phyloP scores from a whole-genome alignment of 92 coral and sea anemone species.

The Montipora capitata region DNA sequence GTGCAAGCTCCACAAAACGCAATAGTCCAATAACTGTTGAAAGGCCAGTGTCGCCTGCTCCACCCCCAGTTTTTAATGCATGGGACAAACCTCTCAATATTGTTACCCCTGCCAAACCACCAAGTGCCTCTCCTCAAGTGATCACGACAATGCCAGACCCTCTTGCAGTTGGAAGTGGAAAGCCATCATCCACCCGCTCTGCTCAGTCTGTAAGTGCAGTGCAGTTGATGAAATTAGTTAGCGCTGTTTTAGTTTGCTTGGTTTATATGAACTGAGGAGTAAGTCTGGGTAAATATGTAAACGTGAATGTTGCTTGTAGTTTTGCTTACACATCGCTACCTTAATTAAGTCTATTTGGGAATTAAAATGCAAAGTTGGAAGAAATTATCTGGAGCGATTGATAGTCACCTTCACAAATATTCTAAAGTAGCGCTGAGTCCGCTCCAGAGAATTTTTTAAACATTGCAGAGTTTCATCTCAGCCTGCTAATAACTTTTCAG shows the following conservation, averaged over 20 bases:
- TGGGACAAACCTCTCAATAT: slow-evolving; percentile 95
- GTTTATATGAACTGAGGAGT: too few relatives aligned
- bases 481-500: too few relatives aligned
- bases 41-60: slow-evolving; percentile 88
- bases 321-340: too few relatives aligned
- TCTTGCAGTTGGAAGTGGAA: slow-evolving; percentile 99
- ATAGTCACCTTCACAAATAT: too few relatives aligned
- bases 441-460: too few relatives aligned
- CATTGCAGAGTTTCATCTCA: too few relatives aligned
- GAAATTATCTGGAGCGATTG: too few relatives aligned
- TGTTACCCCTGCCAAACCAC: slow-evolving; percentile 95
- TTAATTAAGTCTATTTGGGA: too few relatives aligned
- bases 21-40: slow-evolving; percentile 93
- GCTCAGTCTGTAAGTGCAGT: slow-evolving; percentile 62
- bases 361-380: too few relatives aligned
- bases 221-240: background rate
- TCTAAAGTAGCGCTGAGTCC: too few relatives aligned
- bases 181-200: slow-evolving; percentile 85
- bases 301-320: too few relatives aligned
- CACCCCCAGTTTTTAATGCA: slow-evolving; percentile 95
- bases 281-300: too few relatives aligned
- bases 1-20: slow-evolving; percentile 92
- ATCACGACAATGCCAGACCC: slow-evolving; percentile 92
- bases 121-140: slow-evolving; percentile 68
- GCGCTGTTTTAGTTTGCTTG: background rate